phyloP scores from a whole-genome alignment of 2,113 vertebrate genomes.

The Oenanthe melanoleuca region DNA sequence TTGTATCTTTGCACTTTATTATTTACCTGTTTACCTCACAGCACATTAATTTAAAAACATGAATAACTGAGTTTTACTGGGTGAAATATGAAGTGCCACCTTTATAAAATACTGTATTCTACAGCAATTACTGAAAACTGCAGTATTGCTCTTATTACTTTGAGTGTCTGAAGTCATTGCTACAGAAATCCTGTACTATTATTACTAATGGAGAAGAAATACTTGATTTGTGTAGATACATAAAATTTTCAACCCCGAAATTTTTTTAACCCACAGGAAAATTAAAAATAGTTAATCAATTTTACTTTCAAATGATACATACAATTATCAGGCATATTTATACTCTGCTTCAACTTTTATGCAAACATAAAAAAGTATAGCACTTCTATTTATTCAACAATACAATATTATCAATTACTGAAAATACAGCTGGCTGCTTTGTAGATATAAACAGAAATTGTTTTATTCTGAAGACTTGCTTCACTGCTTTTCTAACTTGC shows the following conservation, averaged over 20 bases:
- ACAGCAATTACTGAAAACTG: not conserved
- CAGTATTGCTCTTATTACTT: not conserved
- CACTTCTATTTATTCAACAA: accelerated
- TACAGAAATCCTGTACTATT: not conserved
- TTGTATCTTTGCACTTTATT: not conserved
- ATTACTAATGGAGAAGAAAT: not conserved
- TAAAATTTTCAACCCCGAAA: not conserved
- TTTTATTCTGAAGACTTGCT: not conserved
- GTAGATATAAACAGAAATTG: not conserved
- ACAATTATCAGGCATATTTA: not conserved
- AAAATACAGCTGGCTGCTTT: not conserved
- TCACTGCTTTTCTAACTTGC: not conserved
- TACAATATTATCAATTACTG: not conserved
- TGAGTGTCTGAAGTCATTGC: not conserved
- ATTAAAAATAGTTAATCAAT: not conserved
- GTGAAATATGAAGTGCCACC: not conserved
- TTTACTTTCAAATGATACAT: not conserved
- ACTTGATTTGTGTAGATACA: not conserved
- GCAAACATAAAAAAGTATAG: not conserved
- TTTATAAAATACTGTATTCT: not conserved
- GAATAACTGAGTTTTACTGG: not conserved
- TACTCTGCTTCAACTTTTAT: not conserved
- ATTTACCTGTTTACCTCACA: not conserved
- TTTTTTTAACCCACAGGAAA: not conserved
- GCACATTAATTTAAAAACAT: not conserved